Percentiles rank a stretch among this genome's conserved stretches.
phyloP scores from a whole-genome alignment of 2,113 vertebrate species.

The Alligator sinensis region DNA sequence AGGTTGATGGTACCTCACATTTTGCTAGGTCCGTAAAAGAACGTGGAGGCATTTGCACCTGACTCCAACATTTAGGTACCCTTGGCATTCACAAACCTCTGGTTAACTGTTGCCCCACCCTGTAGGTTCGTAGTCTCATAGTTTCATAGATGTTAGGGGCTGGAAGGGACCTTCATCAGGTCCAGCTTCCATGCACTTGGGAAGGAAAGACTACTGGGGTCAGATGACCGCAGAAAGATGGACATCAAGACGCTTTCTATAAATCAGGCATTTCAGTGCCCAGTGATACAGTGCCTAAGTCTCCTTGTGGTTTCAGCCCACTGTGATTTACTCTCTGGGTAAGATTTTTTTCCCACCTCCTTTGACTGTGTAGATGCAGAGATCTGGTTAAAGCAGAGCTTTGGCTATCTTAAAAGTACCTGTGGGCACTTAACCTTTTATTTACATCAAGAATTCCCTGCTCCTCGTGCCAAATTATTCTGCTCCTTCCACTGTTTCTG shows the following conservation, averaged over 20 bases:
- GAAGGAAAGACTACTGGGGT: too few relatives aligned
- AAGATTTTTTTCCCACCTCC: fast-evolving
- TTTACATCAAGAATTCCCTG: background rate
- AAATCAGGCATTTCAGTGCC: too few relatives aligned
- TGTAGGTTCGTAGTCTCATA: too few relatives aligned
- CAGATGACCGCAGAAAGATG: too few relatives aligned
- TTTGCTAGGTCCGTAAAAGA: background rate
- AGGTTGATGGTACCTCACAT: fast-evolving
- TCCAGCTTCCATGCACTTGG: too few relatives aligned
- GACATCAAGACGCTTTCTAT: too few relatives aligned
- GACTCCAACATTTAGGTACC: fast-evolving
- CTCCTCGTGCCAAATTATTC: background rate
- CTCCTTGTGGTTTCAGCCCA: background rate
- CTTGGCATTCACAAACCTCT: background rate
- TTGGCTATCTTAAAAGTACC: background rate
- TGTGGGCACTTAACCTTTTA: background rate
- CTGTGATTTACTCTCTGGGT: background rate
- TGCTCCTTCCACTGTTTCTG: background rate
- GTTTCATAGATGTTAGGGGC: too few relatives aligned
- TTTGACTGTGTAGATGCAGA: background rate
- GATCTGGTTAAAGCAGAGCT: background rate
- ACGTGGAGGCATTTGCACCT: background rate
- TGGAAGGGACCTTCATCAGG: too few relatives aligned
- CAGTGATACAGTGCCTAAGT: background rate
- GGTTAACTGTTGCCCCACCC: too few relatives aligned